Percentiles rank a stretch among this genome's conserved stretches.
phyloP scores from a whole-genome alignment of 2,888 invertebrate species.

The Epiblema foenella region DNA sequence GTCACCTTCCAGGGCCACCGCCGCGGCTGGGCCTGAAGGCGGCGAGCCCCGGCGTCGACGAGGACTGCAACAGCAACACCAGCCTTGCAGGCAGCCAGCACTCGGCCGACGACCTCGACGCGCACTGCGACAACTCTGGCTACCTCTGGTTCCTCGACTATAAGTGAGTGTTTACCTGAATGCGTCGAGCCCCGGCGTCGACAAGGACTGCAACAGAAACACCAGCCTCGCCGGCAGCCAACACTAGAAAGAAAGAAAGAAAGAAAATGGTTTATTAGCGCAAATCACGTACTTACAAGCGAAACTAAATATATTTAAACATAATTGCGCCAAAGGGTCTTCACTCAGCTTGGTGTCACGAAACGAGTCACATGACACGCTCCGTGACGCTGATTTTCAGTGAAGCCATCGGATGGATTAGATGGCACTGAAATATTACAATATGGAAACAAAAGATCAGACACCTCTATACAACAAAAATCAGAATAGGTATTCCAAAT shows the following conservation, averaged over 20 bases:
- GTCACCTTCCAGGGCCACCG: conserved; percentile 79
- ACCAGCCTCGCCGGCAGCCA: conserved; percentile 82
- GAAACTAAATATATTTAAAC: too few relatives aligned
- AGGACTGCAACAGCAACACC: conserved; percentile 83
- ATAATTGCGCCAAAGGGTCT: too few relatives aligned
- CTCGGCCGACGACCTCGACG: conserved; percentile 81
- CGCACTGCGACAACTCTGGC: conserved; percentile 91
- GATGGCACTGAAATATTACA: too few relatives aligned
- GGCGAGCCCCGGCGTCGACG: conserved; percentile 82
- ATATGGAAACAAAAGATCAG: too few relatives aligned
- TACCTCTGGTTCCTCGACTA: conserved; percentile 97
- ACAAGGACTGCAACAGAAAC: conserved; percentile 83
- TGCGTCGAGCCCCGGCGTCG: conserved; percentile 80
- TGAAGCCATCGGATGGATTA: too few relatives aligned
- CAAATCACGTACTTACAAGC: too few relatives aligned
- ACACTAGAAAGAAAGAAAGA: conserved; percentile 70
- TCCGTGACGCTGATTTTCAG: too few relatives aligned
- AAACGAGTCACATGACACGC: too few relatives aligned
- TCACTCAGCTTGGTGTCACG: too few relatives aligned
- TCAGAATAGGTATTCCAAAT: too few relatives aligned
- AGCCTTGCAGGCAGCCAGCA: conserved; percentile 81
- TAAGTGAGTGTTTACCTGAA: conserved; percentile 84
- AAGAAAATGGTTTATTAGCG: too few relatives aligned
- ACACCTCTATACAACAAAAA: too few relatives aligned
- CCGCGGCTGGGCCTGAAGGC: conserved; percentile 83